Percentiles rank a stretch among this genome's conserved stretches.
These are phyloP conservation scores for Acanthisitta chloris DNA, from an alignment of 2,113 vertebrate species.

Conservation along the genomic window DNA sequence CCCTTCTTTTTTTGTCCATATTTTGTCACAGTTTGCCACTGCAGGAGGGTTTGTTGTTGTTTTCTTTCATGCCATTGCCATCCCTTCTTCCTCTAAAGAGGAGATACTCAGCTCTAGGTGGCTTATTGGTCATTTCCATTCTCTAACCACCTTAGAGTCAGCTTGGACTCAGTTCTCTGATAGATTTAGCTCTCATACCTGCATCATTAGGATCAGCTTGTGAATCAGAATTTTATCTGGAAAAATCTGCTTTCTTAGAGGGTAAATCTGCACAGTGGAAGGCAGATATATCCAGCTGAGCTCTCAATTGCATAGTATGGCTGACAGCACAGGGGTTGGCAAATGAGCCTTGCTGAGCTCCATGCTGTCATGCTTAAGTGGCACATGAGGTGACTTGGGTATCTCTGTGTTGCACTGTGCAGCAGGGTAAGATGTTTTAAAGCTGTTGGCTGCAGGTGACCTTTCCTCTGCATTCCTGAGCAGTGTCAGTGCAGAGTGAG, in stretches of 20 bases:
- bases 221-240: background rate
- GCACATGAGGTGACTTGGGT: background rate
- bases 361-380: background rate
- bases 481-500: background rate
- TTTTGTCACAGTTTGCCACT: background rate
- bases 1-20: background rate
- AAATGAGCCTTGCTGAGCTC: background rate
- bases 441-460: background rate
- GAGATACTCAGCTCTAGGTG: background rate
- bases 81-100: background rate
- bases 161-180: background rate
- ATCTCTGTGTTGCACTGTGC: background rate
- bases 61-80: background rate
- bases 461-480: background rate
- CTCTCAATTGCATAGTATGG: background rate
- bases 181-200: background rate
- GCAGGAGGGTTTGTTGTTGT: background rate
- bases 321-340: background rate
- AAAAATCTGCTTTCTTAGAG: background rate
- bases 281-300: background rate
- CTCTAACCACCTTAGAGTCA: background rate
- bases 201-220: background rate
- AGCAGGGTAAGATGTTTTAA: background rate
- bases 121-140: background rate
- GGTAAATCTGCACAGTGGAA: background rate